These are phyloP conservation scores for Pseudonaja textilis DNA, from an alignment of 2,113 vertebrate species.

Conservation along the genomic window DNA sequence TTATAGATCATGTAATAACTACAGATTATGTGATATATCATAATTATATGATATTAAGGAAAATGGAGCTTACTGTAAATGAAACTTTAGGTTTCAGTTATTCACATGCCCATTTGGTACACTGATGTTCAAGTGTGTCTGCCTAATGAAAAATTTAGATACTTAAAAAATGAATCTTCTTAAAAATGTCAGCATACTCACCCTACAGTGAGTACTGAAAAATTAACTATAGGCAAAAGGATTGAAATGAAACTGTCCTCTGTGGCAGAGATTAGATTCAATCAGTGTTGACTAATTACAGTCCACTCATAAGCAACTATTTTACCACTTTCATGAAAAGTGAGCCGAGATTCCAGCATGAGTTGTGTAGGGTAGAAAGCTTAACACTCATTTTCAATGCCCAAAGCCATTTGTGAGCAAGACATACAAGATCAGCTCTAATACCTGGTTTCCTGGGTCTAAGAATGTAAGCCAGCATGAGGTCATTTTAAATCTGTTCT, in stretches of 20 bases:
- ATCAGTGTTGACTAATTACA: slow-evolving; percentile 17
- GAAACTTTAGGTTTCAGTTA: neutral
- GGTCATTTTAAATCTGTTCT: neutral
- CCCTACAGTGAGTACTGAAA: neutral
- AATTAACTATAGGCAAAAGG: neutral
- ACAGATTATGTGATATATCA: neutral
- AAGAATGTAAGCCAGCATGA: neutral
- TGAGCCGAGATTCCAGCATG: neutral
- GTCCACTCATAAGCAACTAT: slow-evolving; percentile 1
- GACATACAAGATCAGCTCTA: neutral
- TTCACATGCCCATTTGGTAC: neutral
- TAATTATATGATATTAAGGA: neutral
- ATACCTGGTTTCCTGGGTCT: neutral
- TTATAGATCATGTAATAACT: neutral
- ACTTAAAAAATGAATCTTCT: neutral
- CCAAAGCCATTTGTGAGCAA: neutral
- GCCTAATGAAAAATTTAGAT: slow-evolving; percentile 2
- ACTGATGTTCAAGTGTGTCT: slow-evolving; percentile 11
- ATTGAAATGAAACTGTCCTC: neutral
- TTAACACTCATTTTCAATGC: neutral
- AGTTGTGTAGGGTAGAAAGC: too few relatives aligned
- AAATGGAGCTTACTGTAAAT: slow-evolving; percentile 4
- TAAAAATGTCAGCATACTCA: neutral
- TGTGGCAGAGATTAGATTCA: neutral
- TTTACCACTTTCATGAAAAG: neutral